A percentile compares a stretch with the other conserved stretches of the same genome.
These are phyloP conservation scores for Anthopleura sola DNA, from an alignment of 64 coral and sea anemone species.

Conservation along the genomic window DNA sequence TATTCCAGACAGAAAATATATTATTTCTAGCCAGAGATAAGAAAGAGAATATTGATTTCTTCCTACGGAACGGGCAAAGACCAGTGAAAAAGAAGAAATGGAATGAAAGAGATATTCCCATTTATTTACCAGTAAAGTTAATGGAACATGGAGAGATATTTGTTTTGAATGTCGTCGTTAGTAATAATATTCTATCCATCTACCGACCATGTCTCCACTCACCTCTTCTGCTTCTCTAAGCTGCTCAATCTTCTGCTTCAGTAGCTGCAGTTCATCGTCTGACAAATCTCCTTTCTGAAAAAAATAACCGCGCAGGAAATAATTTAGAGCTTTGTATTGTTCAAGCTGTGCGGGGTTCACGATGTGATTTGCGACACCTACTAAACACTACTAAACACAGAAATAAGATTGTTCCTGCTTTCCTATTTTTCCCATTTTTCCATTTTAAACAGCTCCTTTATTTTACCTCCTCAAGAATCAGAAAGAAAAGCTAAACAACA, in stretches of 20 bases:
- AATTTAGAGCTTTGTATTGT: not conserved
- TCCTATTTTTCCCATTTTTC: not conserved
- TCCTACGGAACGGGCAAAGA: too few species aligned
- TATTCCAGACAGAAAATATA: too few species aligned
- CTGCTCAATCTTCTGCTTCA: slow-evolving; percentile 47
- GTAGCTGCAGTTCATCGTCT: slow-evolving; percentile 27
- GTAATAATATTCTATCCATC: not conserved
- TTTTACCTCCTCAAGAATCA: not conserved
- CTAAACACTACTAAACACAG: too few species aligned
- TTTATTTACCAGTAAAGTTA: too few species aligned
- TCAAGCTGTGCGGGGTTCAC: not conserved
- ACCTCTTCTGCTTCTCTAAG: slow-evolving; percentile 50
- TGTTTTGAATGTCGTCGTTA: not conserved
- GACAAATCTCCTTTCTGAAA: slow-evolving; percentile 22
- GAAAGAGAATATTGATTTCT: too few species aligned
- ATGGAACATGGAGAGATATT: not conserved
- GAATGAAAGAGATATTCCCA: too few species aligned
- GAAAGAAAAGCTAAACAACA: not conserved
- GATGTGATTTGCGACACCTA: not conserved
- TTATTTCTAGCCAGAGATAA: too few species aligned
- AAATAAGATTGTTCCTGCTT: not conserved
- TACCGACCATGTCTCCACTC: not conserved
- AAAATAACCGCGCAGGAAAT: not conserved
- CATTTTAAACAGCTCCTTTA: not conserved
- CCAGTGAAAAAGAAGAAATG: too few species aligned